Conservation (phyloP, 2,797 vertebrate genomes). For the Psittacula derbiana region DNA sequence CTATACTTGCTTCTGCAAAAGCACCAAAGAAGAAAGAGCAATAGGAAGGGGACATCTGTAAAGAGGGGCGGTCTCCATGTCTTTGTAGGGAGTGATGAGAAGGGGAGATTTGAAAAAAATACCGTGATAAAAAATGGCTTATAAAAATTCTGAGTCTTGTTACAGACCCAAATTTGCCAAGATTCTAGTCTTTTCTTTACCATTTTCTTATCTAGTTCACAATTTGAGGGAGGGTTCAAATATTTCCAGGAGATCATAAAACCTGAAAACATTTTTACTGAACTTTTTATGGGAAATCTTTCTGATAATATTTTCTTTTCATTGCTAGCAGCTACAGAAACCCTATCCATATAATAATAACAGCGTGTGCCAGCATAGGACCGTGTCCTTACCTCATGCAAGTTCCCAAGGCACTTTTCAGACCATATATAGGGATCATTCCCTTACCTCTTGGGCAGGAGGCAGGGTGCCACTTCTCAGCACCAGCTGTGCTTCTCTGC, state of each 20-base stretch:
- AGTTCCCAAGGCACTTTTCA: not conserved
- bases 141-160: not conserved
- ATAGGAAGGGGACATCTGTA: not conserved
- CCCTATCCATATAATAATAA: not conserved
- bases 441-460: not conserved
- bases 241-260: not conserved
- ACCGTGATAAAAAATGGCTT: not conserved
- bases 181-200: not conserved
- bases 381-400: not conserved
- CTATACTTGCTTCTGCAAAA: not conserved
- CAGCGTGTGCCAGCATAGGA: accelerated
- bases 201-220: not conserved
- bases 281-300: not conserved
- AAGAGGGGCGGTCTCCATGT: not conserved
- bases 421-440: not conserved
- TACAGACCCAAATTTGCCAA: not conserved
- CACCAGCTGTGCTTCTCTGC: not conserved
- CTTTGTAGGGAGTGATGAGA: not conserved
- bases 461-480: not conserved
- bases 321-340: not conserved
- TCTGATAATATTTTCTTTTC: not conserved
- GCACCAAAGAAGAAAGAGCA: not conserved
- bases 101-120: not conserved
- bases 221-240: not conserved
- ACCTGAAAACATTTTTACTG: not conserved